Evolutionary conservation across 1,140 invertebrate species (phyloP), one percentile per base, ranked within the genome.

Genomic region (Platyscapa corneri): DNA sequence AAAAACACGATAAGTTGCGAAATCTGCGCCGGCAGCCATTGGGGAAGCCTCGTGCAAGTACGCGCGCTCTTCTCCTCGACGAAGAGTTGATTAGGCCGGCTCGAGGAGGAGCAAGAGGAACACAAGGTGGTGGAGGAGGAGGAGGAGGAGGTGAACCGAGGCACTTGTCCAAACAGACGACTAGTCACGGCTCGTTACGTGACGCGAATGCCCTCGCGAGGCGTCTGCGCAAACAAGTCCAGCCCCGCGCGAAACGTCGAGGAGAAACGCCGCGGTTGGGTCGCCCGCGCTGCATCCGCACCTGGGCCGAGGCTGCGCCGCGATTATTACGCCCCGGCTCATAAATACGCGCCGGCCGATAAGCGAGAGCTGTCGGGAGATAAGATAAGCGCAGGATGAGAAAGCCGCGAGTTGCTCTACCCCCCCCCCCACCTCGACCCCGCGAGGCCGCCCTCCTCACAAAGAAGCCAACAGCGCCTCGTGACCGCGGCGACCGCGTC

Each of bases 311-410:
- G 32, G 53, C 77, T 60, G 60, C 10, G 74, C 82, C 12, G 37
- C n/a, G 64, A 76, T 86, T 91, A 90, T 91, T 2, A 20, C 30
- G 46, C 23, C 89, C 88, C 83, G 90, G 88, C 90, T 89, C 90
- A 93, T 92, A 93, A 93, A 93, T 92, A 92, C 89, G 89, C 89
- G 90, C n/a, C 39, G 32, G 39, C 37, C 74, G 83, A 84, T 84
- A 84, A 84, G 67, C 23, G 53, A 7, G 34, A 0, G 7, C 34
- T 8, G 37, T 39, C 42, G 86, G 86, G 88, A 91, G 91, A 93
- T 92, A 92, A 92, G 89, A 87, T 86, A 87, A 78, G 65, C 75
- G 65, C 86, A 89, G 87, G 88, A 53, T 49, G 46, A 30, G 42
- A 60, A 27, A 77, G 46, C 46, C 27, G 0, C 20, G 53, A 1